Conservation (phyloP, 2,888 invertebrate genomes). For the Spodoptera picta region DNA sequence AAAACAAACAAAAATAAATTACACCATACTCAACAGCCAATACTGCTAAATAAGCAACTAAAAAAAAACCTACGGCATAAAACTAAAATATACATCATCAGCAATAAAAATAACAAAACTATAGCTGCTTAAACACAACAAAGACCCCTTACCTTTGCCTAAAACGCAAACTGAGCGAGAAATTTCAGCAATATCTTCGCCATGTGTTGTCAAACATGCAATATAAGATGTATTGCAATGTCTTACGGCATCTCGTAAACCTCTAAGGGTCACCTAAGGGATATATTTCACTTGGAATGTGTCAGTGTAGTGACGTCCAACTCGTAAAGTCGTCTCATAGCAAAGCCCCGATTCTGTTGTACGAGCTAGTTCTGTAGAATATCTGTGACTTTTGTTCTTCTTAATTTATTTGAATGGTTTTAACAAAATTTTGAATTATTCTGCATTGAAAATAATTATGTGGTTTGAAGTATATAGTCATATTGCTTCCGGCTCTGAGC, state of each 20-base stretch:
- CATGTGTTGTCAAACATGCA: conserved; percentile 68
- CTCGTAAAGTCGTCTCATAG: conserved; percentile 44
- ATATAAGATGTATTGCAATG: conserved; percentile 68
- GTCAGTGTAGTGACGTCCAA: conserved; percentile 46
- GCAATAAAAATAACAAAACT: conserved; percentile 27
- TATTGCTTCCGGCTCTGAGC: too few species aligned
- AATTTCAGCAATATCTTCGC: conserved; percentile 35
- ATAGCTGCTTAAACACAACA: conserved; percentile 34
- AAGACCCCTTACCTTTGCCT: conserved; percentile 25
- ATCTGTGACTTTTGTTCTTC: too few species aligned
- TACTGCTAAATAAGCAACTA: conserved; percentile 27
- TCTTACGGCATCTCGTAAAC: conserved; percentile 68
- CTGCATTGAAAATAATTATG: too few species aligned
- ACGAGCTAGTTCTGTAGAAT: too few species aligned
- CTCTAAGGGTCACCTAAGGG: conserved; percentile 67
- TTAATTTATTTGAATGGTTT: too few species aligned
- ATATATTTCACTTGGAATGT: conserved; percentile 50
- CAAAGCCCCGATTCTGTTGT: too few species aligned
- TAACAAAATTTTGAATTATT: too few species aligned
- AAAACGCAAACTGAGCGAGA: conserved; percentile 23
- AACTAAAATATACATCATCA: background rate
- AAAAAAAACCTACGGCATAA: conserved; percentile 22
- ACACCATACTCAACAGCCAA: conserved; percentile 5
- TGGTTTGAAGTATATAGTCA: too few species aligned
- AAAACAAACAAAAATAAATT: too few species aligned